Conservation (phyloP, 2,888 invertebrate species). For the Drosophila buzzatii region DNA sequence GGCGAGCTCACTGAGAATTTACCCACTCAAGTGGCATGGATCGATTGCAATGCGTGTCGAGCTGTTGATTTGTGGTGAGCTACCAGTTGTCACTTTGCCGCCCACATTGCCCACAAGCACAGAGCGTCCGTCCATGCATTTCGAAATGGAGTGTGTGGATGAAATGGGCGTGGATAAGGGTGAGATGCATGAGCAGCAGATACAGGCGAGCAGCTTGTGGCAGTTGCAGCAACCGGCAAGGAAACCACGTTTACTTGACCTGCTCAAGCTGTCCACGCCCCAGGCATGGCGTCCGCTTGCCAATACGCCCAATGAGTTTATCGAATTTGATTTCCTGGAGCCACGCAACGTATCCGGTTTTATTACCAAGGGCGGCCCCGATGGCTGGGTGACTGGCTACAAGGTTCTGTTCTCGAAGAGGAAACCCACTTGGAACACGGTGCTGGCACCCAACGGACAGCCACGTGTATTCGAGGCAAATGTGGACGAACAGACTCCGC, state of each 20-base stretch:
- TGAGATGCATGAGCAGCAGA: constrained; percentile 88
- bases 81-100: constrained; percentile 11
- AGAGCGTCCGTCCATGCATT: constrained; percentile 38
- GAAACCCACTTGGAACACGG: constrained; percentile 89
- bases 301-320: constrained; percentile 89
- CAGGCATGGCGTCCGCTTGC: constrained; percentile 89
- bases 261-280: constrained; percentile 83
- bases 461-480: constrained; percentile 90
- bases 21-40: constrained; percentile 91
- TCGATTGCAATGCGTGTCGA: constrained; percentile 90
- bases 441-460: constrained; percentile 87
- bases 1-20: constrained; percentile 90
- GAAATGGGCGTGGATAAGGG: constrained; percentile 90
- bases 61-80: constrained; percentile 89
- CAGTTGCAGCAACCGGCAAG: constrained; percentile 71
- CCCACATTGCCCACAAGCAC: constrained; percentile 48
- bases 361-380: constrained; percentile 89
- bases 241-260: constrained; percentile 77
- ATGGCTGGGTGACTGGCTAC: constrained; percentile 91
- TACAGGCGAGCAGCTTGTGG: constrained; percentile 85
- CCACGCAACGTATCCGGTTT: constrained; percentile 92
- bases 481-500: constrained; percentile 88
- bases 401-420: constrained; percentile 91
- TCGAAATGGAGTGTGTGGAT: constrained; percentile 87
- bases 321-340: constrained; percentile 92